A percentile compares a stretch with the other conserved stretches of the same genome.
phyloP scores from a whole-genome alignment of 2,888 invertebrate genomes.

The Lysandra coridon region DNA sequence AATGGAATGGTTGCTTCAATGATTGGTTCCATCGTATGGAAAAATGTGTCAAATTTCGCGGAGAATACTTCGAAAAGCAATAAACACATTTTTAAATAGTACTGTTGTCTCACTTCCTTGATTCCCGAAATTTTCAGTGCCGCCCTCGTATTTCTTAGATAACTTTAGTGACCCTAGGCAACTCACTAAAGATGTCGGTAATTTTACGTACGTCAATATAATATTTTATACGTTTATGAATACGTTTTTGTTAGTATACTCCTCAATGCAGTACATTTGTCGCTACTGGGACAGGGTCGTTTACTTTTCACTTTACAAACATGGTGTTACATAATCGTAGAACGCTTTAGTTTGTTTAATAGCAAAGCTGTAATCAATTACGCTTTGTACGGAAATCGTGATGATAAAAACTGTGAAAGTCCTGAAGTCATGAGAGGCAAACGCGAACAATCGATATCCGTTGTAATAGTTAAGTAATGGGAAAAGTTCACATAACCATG shows the following conservation, averaged over 20 bases:
- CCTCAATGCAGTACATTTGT: not conserved
- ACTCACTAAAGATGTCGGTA: not conserved
- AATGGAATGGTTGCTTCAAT: too few relatives aligned
- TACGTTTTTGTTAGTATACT: not conserved
- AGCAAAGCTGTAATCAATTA: slow-evolving; percentile 18
- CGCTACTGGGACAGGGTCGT: slow-evolving; percentile 35
- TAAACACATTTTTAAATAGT: too few relatives aligned
- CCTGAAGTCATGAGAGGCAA: slow-evolving; percentile 54
- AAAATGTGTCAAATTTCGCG: too few relatives aligned
- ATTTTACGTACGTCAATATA: not conserved
- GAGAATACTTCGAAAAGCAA: too few relatives aligned
- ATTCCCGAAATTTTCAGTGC: too few relatives aligned
- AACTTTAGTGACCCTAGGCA: not conserved
- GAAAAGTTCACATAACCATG: slow-evolving; percentile 59
- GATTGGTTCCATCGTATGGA: too few relatives aligned
- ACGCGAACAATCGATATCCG: slow-evolving; percentile 69
- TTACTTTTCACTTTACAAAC: slow-evolving; percentile 37
- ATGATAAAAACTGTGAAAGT: slow-evolving; percentile 61
- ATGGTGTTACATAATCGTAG: slow-evolving; percentile 26
- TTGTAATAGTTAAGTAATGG: slow-evolving; percentile 71
- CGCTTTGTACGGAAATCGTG: slow-evolving; percentile 44
- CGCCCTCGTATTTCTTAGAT: not conserved
- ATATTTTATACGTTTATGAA: not conserved
- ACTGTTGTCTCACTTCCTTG: too few relatives aligned
- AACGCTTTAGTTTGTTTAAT: slow-evolving; percentile 25